Base-by-base conservation (phyloP, 2,797 vertebrate genomes). In the Champsocephalus gunnari region DNA sequence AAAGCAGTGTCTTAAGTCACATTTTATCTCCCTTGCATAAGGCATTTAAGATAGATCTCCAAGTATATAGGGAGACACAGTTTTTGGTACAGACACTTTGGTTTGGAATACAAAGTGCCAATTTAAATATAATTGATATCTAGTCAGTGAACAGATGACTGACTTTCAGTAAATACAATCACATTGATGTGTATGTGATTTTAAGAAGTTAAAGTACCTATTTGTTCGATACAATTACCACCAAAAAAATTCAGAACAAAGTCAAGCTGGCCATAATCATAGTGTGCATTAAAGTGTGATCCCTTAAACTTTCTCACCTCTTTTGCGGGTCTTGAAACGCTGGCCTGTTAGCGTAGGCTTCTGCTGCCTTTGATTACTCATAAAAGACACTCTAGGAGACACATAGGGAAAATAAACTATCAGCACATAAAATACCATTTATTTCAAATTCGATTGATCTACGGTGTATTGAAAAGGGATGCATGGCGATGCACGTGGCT, bases 341-440 rank as follows among this genome's bases (percentile, higher is more conserved):
- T 99, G 97, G 93, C 97, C 97, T 85, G 97, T 98, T 95, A 98
- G 97, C 96, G 97, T 98, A 95, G 97, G 97, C 95, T 99, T 99
- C 94, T 97, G 97, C 95, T 97, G 97, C 97, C 96, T 98, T 98
- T 98, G 97, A 97, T 98, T 99, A 98, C 96, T 99, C 97, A 99
- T 99, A 99, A 99, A 98, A 99, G 95, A 97, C 96, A 95, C 96
- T 93, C 96, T 97, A 60, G 62, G 76, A 79, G 41, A 73, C 38
- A 71, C 21, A 49, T 0, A 1, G 1, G 2, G 1, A 12, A 21
- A 14, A 0, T 0, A 62, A 28, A 21, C 19, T 11, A 43, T 58
- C 14, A 71, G 1, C 48, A 73, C 21, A 65, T 1, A 17, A 4
- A 17, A 45, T 14, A 9, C 0, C 2, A 7, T 7, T 3, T 19